phyloP scores from a whole-genome alignment of 53 echinoderm and acorn worm species.

The Henricia sp. region DNA sequence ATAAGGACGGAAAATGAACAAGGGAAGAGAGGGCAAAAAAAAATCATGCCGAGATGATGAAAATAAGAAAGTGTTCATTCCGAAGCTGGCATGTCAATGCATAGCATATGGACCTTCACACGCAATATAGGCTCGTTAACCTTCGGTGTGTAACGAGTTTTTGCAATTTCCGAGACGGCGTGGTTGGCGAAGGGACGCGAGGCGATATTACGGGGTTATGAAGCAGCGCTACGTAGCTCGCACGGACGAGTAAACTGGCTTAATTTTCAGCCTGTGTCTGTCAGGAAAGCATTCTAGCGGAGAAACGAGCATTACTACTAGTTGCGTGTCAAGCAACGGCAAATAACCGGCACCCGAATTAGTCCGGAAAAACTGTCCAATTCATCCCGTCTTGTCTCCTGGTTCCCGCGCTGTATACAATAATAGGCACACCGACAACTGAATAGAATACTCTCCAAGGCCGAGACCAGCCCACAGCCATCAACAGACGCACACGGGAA shows the following conservation, averaged over 20 bases:
- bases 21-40: neutral
- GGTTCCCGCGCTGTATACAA: neutral
- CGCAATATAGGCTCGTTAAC: slow-evolving; percentile 50
- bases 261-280: slow-evolving; percentile 49
- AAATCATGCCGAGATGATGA: neutral
- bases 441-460: slow-evolving; percentile 31
- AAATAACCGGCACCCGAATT: slow-evolving; percentile 28
- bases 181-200: neutral
- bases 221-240: slow-evolving; percentile 31
- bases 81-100: slow-evolving; percentile 49
- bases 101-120: slow-evolving; percentile 57
- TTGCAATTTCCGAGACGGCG: slow-evolving; percentile 58
- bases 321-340: slow-evolving; percentile 43
- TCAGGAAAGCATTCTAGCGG: slow-evolving; percentile 52
- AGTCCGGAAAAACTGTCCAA: slow-evolving; percentile 27
- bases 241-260: slow-evolving; percentile 41
- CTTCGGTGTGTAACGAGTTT: slow-evolving; percentile 61
- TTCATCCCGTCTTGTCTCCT: slow-evolving; percentile 32
- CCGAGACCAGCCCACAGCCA: neutral
- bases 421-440: neutral
- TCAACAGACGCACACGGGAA: slow-evolving; percentile 22
- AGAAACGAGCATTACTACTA: slow-evolving; percentile 21
- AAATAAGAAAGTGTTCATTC: neutral
- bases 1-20: neutral
- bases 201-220: neutral